Conservation (phyloP, 2,113 vertebrate genomes). For the Chamaetylas fuelleborni region DNA sequence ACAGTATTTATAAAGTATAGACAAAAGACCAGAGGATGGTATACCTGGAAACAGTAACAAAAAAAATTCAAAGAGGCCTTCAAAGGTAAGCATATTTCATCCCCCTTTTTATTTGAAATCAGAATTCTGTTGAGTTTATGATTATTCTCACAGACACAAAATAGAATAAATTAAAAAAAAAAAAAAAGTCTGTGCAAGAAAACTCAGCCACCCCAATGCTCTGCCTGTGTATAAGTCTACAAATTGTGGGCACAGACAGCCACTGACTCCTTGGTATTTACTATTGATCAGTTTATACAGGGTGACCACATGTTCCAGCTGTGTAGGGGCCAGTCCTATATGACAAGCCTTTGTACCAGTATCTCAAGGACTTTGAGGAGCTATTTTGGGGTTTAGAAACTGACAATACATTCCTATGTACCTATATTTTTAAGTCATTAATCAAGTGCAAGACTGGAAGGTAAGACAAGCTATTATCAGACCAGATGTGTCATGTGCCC, state of each 20-base stretch:
- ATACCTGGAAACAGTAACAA: background rate
- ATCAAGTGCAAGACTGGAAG: background rate
- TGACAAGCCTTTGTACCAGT: background rate
- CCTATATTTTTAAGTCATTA: background rate
- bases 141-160: background rate
- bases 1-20: background rate
- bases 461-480: background rate
- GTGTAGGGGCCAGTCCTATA: background rate
- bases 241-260: background rate
- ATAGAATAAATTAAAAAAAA: background rate
- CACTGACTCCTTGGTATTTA: background rate
- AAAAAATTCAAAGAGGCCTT: background rate
- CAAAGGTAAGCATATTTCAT: background rate
- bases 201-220: background rate
- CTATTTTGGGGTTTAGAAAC: background rate
- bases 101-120: background rate
- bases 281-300: fast-evolving
- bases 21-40: background rate
- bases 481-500: background rate
- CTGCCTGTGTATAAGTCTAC: background rate
- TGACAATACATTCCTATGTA: background rate
- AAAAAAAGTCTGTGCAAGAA: background rate
- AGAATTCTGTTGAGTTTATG: background rate
- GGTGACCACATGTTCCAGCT: background rate
- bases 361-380: background rate